Conservation (phyloP, 1,140 invertebrate genomes). For the Bombus turneri region DNA sequence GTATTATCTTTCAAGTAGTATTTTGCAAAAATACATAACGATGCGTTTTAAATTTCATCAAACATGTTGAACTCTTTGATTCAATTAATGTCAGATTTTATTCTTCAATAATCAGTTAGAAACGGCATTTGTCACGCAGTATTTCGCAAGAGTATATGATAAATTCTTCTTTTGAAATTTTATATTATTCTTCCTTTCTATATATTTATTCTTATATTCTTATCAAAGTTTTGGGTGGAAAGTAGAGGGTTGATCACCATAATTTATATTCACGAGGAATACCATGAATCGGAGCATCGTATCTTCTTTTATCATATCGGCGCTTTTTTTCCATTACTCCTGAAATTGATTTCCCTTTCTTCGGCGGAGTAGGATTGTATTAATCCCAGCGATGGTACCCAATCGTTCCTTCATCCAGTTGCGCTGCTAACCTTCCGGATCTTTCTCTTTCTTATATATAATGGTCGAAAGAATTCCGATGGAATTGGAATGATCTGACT, state of each 20-base stretch:
- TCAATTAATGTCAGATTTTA: not conserved
- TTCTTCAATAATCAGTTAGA: not conserved
- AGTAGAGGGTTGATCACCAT: not conserved
- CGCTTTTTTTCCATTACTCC: not conserved
- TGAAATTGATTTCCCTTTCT: conserved; percentile 12
- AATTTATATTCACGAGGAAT: not conserved
- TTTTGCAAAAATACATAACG: too few species aligned
- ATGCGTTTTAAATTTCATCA: too few species aligned
- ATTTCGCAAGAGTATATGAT: not conserved
- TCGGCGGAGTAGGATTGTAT: not conserved
- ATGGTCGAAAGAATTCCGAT: not conserved
- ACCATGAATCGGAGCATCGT: not conserved
- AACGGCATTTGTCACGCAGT: not conserved
- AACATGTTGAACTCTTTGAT: not conserved
- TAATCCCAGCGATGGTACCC: conserved; percentile 5
- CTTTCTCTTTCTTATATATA: conserved; percentile 6
- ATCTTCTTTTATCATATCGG: not conserved
- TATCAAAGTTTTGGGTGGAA: not conserved
- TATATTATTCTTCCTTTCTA: not conserved
- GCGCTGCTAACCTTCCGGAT: not conserved
- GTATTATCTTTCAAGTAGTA: too few species aligned
- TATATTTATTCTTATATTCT: not conserved
- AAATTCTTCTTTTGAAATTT: not conserved
- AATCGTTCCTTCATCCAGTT: not conserved
- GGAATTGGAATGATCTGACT: conserved; percentile 12